These are phyloP conservation scores for Smittia aterrima DNA, from an alignment of 2,888 invertebrate genomes.

Conservation along the genomic window DNA sequence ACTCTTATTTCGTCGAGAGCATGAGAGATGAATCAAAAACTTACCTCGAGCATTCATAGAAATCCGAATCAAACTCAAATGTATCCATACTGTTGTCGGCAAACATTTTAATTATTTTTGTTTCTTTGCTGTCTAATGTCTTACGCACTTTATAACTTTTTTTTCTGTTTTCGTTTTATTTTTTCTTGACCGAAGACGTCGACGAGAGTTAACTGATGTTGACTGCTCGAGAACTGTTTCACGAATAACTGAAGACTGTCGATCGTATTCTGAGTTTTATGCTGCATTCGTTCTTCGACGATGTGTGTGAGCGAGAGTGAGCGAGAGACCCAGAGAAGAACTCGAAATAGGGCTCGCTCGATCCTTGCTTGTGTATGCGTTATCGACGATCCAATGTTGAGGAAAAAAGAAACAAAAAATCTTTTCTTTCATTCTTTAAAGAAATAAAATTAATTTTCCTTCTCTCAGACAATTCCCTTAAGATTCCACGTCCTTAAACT, in stretches of 20 bases:
- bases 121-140: not conserved
- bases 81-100: not conserved
- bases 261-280: constrained; percentile 37
- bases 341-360: constrained; percentile 30
- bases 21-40: not conserved
- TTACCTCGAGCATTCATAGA: not conserved
- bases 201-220: constrained; percentile 23
- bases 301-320: constrained; percentile 14
- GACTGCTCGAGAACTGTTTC: constrained; percentile 16
- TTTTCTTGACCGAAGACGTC: not conserved
- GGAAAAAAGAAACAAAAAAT: constrained; percentile 10
- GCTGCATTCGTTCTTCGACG: constrained; percentile 29
- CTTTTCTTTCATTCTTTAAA: not conserved
- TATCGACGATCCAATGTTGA: not conserved
- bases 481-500: not conserved
- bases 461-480: not conserved
- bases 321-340: not conserved
- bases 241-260: constrained; percentile 24
- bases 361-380: constrained; percentile 8
- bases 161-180: not conserved
- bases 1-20: not conserved
- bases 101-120: too few relatives aligned
- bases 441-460: not conserved
- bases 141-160: not conserved
- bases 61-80: constrained; percentile 2